Base-by-base conservation (phyloP, 2,797 vertebrate genomes). In the Anguilla megastoma region DNA sequence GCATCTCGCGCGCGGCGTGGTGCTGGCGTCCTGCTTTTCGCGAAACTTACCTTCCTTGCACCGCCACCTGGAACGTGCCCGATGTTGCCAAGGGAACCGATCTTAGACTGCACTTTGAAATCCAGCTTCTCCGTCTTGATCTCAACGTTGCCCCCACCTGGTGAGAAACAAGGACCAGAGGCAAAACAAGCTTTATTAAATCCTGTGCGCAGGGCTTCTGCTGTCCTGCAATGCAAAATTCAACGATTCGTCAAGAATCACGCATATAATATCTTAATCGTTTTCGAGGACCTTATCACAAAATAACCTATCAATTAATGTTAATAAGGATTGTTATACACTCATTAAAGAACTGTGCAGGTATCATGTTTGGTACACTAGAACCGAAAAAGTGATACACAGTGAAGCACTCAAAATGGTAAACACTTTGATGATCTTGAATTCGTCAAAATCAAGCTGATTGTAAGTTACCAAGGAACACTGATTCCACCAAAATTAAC, bases 71-170 rank as follows among this genome's bases (percentile, higher is more conserved):
- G 96, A n/a, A 95, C 91, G 0, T 98, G 97, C 76, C 95, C 96
- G 90, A 98, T 95, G 87, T 98, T 98, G 50, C 95, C 98, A 95
- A 98, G 92, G 89, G 98, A 98, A 33, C 98, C 97, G 0, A 98
- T 96, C 96, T 98, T 98, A 0, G 98, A 97, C 63, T 97, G 97
- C 91, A 97, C 96, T 87, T 96, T 97, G 92, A 98, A 98, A 88
- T 97, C 97, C 94, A 97, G 91, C 93, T 98, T 98, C 95, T 98
- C 97, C 18, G 97, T 96, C 92, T 97, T 98, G 63, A 98, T 97
- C 92, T 98, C 98, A 89, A 98, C 94, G 66, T 96, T 97, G 82
- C 98, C 98, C 85, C 98, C 98, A 21, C 98, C 98, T 98, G 92
- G 33, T 50, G 52, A 82, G 6, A 18, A 16, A 82, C 5, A n/a